Percentiles rank a stretch among this genome's conserved stretches.
These are phyloP conservation scores for Copsychus sechellarum DNA, from an alignment of 2,113 vertebrate species.

Conservation along the genomic window DNA sequence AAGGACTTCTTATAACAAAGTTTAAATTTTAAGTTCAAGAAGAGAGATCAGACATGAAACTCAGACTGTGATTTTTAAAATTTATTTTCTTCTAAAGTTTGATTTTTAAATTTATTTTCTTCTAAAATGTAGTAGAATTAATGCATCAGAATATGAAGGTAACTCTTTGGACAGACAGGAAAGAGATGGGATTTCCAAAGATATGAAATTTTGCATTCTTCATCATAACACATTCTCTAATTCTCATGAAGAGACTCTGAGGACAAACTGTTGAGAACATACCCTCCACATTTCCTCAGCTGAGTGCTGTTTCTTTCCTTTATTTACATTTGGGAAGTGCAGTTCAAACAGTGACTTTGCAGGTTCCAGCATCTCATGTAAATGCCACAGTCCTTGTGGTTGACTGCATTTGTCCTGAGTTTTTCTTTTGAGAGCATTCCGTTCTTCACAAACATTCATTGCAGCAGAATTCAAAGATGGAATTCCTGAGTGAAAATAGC, in stretches of 20 bases:
- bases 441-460: not conserved
- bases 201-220: not conserved
- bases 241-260: not conserved
- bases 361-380: not conserved
- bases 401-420: not conserved
- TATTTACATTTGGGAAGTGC: not conserved
- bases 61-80: not conserved
- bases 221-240: not conserved
- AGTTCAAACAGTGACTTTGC: not conserved
- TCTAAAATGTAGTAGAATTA: not conserved
- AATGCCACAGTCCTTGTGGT: not conserved
- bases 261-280: not conserved
- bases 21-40: not conserved
- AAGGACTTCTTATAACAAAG: not conserved
- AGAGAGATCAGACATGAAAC: not conserved
- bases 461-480: not conserved
- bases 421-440: not conserved
- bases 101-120: not conserved
- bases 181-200: not conserved
- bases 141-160: not conserved
- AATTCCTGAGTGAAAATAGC: not conserved
- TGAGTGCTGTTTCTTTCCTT: not conserved
- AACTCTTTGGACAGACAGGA: not conserved
- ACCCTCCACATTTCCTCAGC: not conserved
- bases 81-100: not conserved